phyloP scores from a whole-genome alignment of 1,140 invertebrate genomes.

The Trichonephila clavata region DNA sequence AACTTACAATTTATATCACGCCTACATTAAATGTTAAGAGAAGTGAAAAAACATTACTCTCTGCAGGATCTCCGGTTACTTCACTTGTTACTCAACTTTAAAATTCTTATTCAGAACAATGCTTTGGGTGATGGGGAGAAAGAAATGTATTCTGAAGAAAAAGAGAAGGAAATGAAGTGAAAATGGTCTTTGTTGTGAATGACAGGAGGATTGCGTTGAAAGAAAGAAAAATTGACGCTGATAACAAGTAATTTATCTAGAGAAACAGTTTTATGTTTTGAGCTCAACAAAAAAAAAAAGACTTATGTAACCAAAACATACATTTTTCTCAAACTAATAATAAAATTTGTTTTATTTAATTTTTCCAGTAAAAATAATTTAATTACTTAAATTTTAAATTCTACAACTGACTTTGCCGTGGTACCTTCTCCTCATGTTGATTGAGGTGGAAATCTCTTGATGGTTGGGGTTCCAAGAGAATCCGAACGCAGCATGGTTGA shows the following conservation, averaged over 20 bases:
- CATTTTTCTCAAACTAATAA: too few relatives aligned
- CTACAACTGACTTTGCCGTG: too few relatives aligned
- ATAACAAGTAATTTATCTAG: not conserved
- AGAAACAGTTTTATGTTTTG: not conserved
- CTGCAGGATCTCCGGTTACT: slow-evolving; percentile 32
- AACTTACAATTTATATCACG: slow-evolving; percentile 53
- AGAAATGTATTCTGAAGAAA: not conserved
- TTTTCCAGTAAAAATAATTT: too few relatives aligned
- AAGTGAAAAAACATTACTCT: slow-evolving; percentile 13
- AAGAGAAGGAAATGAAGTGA: not conserved
- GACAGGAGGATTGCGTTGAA: not conserved
- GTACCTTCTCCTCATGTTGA: too few relatives aligned
- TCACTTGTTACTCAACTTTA: slow-evolving; percentile 6
- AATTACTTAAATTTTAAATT: too few relatives aligned
- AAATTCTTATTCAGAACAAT: not conserved
- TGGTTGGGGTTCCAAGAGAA: too few relatives aligned
- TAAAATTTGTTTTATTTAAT: too few relatives aligned
- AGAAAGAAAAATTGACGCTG: not conserved
- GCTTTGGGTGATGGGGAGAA: not conserved
- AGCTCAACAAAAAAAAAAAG: too few relatives aligned
- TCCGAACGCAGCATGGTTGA: too few relatives aligned
- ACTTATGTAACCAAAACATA: too few relatives aligned
- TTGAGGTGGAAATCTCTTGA: too few relatives aligned
- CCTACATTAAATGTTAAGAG: not conserved
- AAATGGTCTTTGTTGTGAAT: not conserved